phyloP scores from a whole-genome alignment of 2,888 invertebrate species.

The Megalurothrips usitatus region DNA sequence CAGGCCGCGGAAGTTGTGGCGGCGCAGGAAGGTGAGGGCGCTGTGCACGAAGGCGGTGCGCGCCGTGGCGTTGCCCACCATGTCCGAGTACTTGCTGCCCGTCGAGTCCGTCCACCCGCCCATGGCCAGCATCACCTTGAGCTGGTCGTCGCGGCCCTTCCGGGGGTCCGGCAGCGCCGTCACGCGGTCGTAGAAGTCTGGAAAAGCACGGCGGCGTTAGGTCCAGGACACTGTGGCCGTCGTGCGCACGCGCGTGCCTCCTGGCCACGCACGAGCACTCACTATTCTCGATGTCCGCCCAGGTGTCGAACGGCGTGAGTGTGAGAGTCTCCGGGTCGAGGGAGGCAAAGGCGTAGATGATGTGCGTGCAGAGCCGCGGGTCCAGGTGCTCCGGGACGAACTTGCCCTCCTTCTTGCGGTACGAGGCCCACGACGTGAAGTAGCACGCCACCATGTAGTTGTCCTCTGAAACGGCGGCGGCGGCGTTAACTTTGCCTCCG shows the following conservation, averaged over 20 bases:
- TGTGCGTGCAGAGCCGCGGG: conserved; percentile 75
- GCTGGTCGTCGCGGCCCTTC: conserved; percentile 42
- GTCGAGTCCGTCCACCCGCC: conserved; percentile 96
- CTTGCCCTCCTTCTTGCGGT: conserved; percentile 74
- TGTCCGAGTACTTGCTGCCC: conserved; percentile 77
- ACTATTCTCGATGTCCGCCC: conserved; percentile 84
- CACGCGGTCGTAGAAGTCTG: conserved; percentile 74
- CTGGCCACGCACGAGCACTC: too few species aligned
- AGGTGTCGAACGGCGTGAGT: conserved; percentile 78
- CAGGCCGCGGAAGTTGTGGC: conserved; percentile 76
- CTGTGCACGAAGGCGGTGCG: conserved; percentile 61
- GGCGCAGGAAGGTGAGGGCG: conserved; percentile 64
- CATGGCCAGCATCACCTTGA: conserved; percentile 69
- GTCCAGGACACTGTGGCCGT: conserved; percentile 25
- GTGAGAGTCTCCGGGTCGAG: conserved; percentile 73
- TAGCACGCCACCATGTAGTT: conserved; percentile 69
- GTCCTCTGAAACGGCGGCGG: not conserved
- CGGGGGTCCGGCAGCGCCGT: conserved; percentile 62
- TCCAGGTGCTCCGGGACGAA: conserved; percentile 84
- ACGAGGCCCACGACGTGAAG: conserved; percentile 84
- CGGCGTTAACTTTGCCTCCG: not conserved
- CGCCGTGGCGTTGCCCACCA: conserved; percentile 63
- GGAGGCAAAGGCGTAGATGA: conserved; percentile 86
- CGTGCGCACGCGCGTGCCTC: too few species aligned
- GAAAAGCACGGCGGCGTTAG: conserved; percentile 36